phyloP scores from a whole-genome alignment of 2,888 invertebrate species.

The Epistrophe eligans region DNA sequence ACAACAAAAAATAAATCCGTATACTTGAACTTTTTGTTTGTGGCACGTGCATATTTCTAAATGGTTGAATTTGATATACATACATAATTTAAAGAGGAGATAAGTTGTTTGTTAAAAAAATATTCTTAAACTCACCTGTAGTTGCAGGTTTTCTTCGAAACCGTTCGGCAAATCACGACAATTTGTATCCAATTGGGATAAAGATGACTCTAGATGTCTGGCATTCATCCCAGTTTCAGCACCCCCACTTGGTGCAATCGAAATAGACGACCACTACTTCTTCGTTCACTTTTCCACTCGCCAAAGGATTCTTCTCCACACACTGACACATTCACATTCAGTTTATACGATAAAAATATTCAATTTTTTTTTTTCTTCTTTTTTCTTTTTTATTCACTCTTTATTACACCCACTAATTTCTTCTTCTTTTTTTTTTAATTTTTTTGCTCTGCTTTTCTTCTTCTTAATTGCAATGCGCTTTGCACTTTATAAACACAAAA shows the following conservation, averaged over 20 bases:
- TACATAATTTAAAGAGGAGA: background rate
- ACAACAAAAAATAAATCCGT: background rate
- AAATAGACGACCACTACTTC: constrained; percentile 61
- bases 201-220: constrained; percentile 82
- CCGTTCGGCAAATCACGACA: constrained; percentile 79
- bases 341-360: constrained; percentile 29
- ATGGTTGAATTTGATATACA: background rate
- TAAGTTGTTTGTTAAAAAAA: constrained; percentile 4
- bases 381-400: constrained; percentile 18
- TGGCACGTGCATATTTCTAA: background rate
- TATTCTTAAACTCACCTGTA: constrained; percentile 78
- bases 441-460: constrained; percentile 24
- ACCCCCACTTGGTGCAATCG: constrained; percentile 69
- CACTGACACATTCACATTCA: constrained; percentile 72
- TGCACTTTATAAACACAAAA: constrained; percentile 65
- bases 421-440: constrained; percentile 17
- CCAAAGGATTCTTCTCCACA: constrained; percentile 57
- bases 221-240: constrained; percentile 81
- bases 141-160: constrained; percentile 81
- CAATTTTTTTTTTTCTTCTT: constrained; percentile 21
- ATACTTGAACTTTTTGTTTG: background rate
- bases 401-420: constrained; percentile 26
- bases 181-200: constrained; percentile 83
- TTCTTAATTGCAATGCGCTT: constrained; percentile 70
- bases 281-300: constrained; percentile 59